Evolutionary conservation across 2,797 vertebrate genomes (phyloP).

Genomic region (Scyliorhinus canicula): DNA sequence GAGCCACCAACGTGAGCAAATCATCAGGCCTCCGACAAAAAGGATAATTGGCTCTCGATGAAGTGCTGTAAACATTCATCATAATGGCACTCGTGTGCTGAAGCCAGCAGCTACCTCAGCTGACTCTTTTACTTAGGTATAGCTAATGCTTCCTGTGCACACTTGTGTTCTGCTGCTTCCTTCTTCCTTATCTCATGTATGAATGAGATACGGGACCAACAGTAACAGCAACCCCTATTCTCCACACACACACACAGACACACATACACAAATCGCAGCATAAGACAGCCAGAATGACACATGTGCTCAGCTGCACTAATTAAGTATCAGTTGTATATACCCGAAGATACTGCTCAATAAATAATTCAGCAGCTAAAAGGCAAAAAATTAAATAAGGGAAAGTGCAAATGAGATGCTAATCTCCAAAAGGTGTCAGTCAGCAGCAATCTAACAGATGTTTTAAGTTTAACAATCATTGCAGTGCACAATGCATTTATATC

Average conservation of each 20-base stretch:
- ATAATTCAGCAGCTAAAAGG: conserved; percentile 37
- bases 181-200: conserved; percentile 1
- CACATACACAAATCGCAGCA: conserved; percentile 14
- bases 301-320: conserved; percentile 33
- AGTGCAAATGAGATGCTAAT: conserved; percentile 30
- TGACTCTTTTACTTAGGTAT: conserved; percentile 48
- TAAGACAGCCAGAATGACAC: conserved; percentile 28
- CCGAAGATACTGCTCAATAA: conserved; percentile 16
- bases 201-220: background rate
- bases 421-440: conserved; percentile 24
- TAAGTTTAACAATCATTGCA: conserved; percentile 6
- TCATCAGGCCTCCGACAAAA: conserved; percentile 55
- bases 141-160: conserved; percentile 46
- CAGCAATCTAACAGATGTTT: conserved; percentile 25
- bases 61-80: conserved; percentile 58
- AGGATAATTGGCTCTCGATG: conserved; percentile 58
- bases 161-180: conserved; percentile 11
- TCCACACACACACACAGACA: background rate
- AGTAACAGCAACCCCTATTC: background rate
- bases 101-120: conserved; percentile 46
- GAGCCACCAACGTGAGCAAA: conserved; percentile 53
- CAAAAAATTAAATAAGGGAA: conserved; percentile 35
- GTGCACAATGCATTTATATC: background rate
- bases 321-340: conserved; percentile 26
- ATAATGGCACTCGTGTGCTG: conserved; percentile 48